phyloP scores from a whole-genome alignment of 2,888 invertebrate genomes.

The Eudemis profundana region DNA sequence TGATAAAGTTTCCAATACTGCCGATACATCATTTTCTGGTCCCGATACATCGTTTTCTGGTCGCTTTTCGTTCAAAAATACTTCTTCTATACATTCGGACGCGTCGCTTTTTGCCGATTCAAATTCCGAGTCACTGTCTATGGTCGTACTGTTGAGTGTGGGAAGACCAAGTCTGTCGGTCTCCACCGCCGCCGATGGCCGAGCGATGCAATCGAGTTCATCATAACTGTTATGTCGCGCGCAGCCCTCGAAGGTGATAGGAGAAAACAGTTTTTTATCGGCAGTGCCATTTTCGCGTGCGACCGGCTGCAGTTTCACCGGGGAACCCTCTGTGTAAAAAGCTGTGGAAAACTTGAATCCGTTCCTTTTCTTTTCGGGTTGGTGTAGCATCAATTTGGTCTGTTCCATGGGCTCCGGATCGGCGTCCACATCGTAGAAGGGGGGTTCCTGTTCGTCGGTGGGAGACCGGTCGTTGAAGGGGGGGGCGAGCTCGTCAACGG shows the following conservation, averaged over 20 bases:
- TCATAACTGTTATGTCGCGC: conserved; percentile 74
- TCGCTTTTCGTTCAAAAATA: conserved; percentile 59
- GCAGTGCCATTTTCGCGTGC: conserved; percentile 76
- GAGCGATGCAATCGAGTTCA: conserved; percentile 69
- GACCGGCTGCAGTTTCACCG: conserved; percentile 75
- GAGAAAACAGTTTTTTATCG: conserved; percentile 74
- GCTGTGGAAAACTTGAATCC: conserved; percentile 77
- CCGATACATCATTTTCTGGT: conserved; percentile 60
- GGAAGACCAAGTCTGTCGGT: conserved; percentile 62
- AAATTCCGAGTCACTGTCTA: conserved; percentile 80
- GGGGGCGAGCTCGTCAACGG: conserved; percentile 85
- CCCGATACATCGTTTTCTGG: conserved; percentile 60
- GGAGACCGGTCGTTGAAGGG: conserved; percentile 83
- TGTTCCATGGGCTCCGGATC: conserved; percentile 73
- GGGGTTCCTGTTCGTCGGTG: conserved; percentile 82
- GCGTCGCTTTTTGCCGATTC: conserved; percentile 81
- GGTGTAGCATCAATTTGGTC: conserved; percentile 63
- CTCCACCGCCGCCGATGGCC: conserved; percentile 53
- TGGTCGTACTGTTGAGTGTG: conserved; percentile 55
- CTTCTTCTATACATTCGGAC: conserved; percentile 68
- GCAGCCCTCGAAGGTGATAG: conserved; percentile 81
- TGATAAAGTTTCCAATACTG: conserved; percentile 67
- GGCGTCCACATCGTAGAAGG: conserved; percentile 82
- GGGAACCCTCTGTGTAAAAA: conserved; percentile 73
- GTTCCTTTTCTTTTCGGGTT: conserved; percentile 82